Base-by-base conservation (phyloP, 1,140 invertebrate species). In the Magallana ariakensis region DNA sequence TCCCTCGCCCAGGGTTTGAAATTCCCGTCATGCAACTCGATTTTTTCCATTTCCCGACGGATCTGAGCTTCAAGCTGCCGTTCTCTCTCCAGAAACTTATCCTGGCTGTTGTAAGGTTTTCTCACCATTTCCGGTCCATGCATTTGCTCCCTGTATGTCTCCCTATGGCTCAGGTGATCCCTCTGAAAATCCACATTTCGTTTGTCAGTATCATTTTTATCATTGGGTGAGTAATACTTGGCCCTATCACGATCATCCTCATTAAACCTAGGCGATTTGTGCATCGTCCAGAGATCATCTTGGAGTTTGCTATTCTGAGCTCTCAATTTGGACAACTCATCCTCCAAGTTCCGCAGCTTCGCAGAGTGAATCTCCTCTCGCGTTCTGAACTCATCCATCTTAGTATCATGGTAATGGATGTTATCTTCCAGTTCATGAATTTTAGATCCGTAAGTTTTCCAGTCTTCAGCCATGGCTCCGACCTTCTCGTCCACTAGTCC, bases 11-110 rank as follows among this genome's bases (percentile, higher is more conserved):
- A 85, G 7, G 87, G 87, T 85, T 88, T 88, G 60, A 85, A 88
- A 80, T 88, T 85, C 19, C 87, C 84, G 16, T 88, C 87, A 62
- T 85, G 87, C 80, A 88, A 55, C 60, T 88, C 87, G 10, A 88
- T 85, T 75, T 62, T 83, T 1, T 83, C 80, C 54, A 83, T n/a
- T 16, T 88, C 87, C 57, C 26, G 56, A 19, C 62, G 82, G 22
- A 22, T 83, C 53, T 88, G 58, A 22, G 80, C 22, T 22, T 85
- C 81, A 13, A 8, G 53, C 19, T 19, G 83, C 46, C 54, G 26
- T 1, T 60, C 58, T 56, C n/a, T 19, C 11, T 85, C 57, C 16
- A 83, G 66, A 46, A 15, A 15, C 22, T 33, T 9, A 26, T 75
- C 33, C 9, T 75, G 33, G 54, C 46, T 60, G 6, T 58, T 84